Conservation (phyloP, 2,888 invertebrate genomes). For the Scrobipalpa costella region DNA sequence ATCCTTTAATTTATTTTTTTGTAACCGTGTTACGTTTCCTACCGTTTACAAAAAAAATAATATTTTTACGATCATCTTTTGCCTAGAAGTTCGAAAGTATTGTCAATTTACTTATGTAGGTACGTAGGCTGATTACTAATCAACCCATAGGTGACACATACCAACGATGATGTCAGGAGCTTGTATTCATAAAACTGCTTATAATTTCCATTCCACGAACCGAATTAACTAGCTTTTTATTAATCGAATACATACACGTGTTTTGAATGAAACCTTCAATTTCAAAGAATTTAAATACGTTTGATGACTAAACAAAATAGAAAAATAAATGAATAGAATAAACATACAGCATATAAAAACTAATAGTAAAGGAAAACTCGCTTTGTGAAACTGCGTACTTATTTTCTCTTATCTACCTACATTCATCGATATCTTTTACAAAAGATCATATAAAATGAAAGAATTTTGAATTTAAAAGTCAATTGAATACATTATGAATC, state of each 20-base stretch:
- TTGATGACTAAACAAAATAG: not conserved
- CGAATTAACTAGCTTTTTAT: not conserved
- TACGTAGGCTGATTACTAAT: not conserved
- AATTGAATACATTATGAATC: not conserved
- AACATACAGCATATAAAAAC: not conserved
- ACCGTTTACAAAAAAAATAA: no score
- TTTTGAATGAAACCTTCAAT: not conserved
- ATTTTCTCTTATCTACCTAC: not conserved
- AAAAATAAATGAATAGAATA: not conserved
- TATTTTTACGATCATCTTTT: no score
- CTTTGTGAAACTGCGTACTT: not conserved
- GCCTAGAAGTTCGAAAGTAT: no score
- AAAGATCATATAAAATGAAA: not conserved
- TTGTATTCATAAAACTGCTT: not conserved
- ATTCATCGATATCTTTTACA: constrained; percentile 1
- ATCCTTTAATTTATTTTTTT: no score
- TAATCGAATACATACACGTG: not conserved
- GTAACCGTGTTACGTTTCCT: no score
- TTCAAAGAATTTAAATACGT: not conserved
- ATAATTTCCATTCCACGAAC: not conserved
- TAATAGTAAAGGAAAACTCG: no score
- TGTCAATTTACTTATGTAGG: no score
- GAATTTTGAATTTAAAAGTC: constrained; percentile 1
- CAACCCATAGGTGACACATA: not conserved
- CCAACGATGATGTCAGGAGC: not conserved